Base-by-base conservation (phyloP, 1,140 invertebrate species). In the Drosophila ficusphila region DNA sequence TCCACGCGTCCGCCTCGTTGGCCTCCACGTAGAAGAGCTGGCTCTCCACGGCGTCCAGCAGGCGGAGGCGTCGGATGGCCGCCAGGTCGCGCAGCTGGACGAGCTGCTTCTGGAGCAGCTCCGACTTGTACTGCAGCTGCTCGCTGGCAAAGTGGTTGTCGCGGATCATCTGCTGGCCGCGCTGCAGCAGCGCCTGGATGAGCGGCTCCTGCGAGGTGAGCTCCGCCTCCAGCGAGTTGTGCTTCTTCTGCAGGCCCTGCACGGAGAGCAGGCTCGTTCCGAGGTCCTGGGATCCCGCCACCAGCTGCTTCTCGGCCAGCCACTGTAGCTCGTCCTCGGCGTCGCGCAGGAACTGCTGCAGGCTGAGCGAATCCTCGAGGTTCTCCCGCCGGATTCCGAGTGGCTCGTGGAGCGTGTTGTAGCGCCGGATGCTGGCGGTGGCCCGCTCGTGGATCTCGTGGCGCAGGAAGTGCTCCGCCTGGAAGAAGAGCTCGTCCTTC, bases 241-340 rank as follows among this genome's bases (percentile, higher is more conserved):
- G 98, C 92, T 99, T 99, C 93, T 99, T 99, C 79, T 99, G 98
- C 41, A 99, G 92, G 79, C 96, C 97, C 90, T 99, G 98, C 0
- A 99, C 98, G n/a, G 97, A 96, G 16, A 96, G 95, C 34, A 99
- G 92, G 12, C 91, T 89, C 83, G 93, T 94, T 65, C 96, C 95
- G 67, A 97, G 91, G 92, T 98, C 94, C 73, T 94, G 93, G 2
- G 96, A 97, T 0, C 94, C 93, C 2, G 96, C 97, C 12, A 97
- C 92, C 4, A 96, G 95, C 81, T 98, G 96, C 76, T 97, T 97
- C 89, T 99, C 98, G 0, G 93, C 90, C 9, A 97, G 89, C 97
- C 97, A 98, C 67, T 95, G 94, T 3, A 97, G 72, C 88, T 98
- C 97, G 86, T 98, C 97, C 48, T 97, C 96, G 0, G 96, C 95